phyloP scores from a whole-genome alignment of 2,888 invertebrate genomes.

The Helleia helle region DNA sequence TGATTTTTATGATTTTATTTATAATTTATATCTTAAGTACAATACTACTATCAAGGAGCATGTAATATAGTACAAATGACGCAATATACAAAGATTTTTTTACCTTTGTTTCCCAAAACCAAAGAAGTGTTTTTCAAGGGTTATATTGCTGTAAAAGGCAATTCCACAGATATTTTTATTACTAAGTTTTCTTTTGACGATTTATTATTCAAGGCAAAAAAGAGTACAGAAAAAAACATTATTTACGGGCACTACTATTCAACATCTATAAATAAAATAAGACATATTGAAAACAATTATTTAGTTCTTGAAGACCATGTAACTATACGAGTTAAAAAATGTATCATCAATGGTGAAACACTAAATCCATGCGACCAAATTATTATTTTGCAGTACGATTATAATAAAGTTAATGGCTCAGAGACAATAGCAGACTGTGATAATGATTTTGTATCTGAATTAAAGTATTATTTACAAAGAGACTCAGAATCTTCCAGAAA shows the following conservation, averaged over 20 bases:
- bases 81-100: conserved; percentile 30
- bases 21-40: too few species aligned
- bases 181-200: conserved; percentile 31
- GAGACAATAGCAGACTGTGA: conserved; percentile 36
- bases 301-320: conserved; percentile 1
- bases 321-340: conserved; percentile 26
- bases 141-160: conserved; percentile 25
- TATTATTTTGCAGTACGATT: conserved; percentile 49
- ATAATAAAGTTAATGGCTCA: conserved; percentile 41
- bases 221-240: conserved; percentile 18
- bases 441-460: conserved; percentile 35
- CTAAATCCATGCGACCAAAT: conserved; percentile 28
- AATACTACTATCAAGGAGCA: too few species aligned
- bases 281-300: conserved; percentile 21
- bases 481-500: conserved; percentile 23
- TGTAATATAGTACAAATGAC: too few species aligned
- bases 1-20: too few species aligned
- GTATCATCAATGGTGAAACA: conserved; percentile 33
- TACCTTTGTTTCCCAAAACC: conserved; percentile 30
- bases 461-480: conserved; percentile 38
- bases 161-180: conserved; percentile 35
- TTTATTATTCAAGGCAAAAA: conserved; percentile 21
- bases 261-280: conserved; percentile 13
- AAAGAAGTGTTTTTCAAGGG: conserved; percentile 40
- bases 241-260: conserved; percentile 37